Conservation (phyloP, 2,113 vertebrate species). For the Oreotragus oreotragus region DNA sequence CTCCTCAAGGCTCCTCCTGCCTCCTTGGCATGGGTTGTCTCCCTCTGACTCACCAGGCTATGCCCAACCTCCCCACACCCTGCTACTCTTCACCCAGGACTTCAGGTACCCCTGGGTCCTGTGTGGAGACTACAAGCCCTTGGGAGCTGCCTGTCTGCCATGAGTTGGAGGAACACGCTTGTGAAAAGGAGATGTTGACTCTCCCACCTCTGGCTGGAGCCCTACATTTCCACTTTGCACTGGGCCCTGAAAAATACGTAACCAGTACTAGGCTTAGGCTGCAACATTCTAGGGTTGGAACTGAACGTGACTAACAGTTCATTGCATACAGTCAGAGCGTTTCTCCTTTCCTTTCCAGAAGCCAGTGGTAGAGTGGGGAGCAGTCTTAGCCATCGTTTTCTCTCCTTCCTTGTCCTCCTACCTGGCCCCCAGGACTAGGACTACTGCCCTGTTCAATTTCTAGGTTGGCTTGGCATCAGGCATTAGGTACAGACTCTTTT, state of each 20-base stretch:
- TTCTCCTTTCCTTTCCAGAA: background rate
- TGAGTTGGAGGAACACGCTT: background rate
- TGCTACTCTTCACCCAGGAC: background rate
- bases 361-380: background rate
- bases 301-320: background rate
- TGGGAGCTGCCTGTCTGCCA: background rate
- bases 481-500: background rate
- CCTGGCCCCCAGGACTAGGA: background rate
- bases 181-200: background rate
- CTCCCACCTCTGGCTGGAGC: background rate
- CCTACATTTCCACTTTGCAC: background rate
- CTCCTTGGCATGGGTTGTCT: background rate
- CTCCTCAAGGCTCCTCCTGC: background rate
- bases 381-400: background rate
- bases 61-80: background rate
- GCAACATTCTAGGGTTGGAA: background rate
- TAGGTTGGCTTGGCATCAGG: background rate
- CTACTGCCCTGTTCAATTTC: background rate
- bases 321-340: background rate
- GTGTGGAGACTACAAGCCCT: background rate
- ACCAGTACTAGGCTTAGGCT: background rate
- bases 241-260: background rate
- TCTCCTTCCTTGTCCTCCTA: background rate
- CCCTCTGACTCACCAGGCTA: fast-evolving
- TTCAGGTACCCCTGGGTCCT: background rate